Base-by-base conservation (phyloP, 1,140 invertebrate genomes). In the Aricia agestis region DNA sequence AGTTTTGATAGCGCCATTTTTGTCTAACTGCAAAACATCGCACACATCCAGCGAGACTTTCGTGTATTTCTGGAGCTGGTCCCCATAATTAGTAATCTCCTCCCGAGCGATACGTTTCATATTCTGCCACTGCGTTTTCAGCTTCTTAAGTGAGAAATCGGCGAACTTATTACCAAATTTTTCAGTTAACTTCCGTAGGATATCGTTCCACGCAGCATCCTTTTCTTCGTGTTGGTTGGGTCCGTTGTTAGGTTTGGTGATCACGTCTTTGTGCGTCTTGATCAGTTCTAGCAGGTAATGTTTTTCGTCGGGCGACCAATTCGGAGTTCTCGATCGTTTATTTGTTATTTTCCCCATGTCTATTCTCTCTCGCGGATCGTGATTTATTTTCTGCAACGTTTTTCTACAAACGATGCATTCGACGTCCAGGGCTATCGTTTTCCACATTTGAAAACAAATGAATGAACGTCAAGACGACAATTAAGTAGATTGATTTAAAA, bases 321-420 rank as follows among this genome's bases (percentile, higher is more conserved):
- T 92, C 9, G 89, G 89, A 9, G 86, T 91, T 57, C 89, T 78
- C 6, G 83, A 82, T 3, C 89, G 79, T 9, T 86, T 82, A 69
- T 76, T 81, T 19, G 74, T 75, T 17, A 88, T 83, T 71, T 85
- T 87, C 32, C 84, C 83, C 85, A 90, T 89, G 71, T 83, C 84
- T 61, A 71, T 59, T 17, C 75, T 74, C 32, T 75, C 78, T 75
- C 83, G 74, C 1, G 87, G 84, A 70, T 86, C 72, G 79, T 91
- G 87, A 65, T 85, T 87, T 71, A 91, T 90, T 81, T 89, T 89
- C 78, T 90, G 87, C 86, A 90, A 88, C 82, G 86, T 86, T 90
- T 91, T 91, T 74, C 90, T 88, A 79, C 89, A 90, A 87, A 87
- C 86, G 78, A 91, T 90, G 82, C 88, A 89, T 83, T 89, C 86